Conservation (phyloP, 1,140 invertebrate genomes). For the Dendrolimus kikuchii region DNA sequence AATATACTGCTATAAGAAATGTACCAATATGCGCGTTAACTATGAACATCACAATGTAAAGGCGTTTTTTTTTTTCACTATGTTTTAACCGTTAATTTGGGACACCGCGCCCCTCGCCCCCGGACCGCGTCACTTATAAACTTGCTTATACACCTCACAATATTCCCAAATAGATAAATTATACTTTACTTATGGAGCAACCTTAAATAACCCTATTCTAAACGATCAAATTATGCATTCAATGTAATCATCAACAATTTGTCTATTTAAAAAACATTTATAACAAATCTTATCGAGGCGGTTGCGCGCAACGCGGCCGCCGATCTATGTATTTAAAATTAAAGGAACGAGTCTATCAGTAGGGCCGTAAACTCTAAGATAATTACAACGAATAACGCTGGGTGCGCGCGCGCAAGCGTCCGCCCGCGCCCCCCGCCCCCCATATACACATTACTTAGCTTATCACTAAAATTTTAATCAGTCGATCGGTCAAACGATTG, state of each 20-base stretch:
- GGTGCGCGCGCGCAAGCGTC: conserved; percentile 26
- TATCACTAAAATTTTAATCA: conserved; percentile 72
- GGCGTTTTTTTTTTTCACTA: conserved; percentile 43
- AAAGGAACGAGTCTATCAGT: conserved; percentile 46
- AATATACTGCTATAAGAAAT: conserved; percentile 59
- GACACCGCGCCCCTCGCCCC: conserved; percentile 50
- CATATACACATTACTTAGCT: conserved; percentile 60
- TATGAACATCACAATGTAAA: conserved; percentile 68
- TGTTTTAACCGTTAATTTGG: conserved; percentile 54
- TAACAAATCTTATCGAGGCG: conserved; percentile 53
- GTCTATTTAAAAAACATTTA: conserved; percentile 62
- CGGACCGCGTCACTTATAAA: conserved; percentile 55
- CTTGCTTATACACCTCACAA: conserved; percentile 52
- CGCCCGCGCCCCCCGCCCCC: conserved; percentile 25
- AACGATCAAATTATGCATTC: conserved; percentile 66
- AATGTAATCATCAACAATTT: conserved; percentile 62
- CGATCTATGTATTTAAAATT: conserved; percentile 37
- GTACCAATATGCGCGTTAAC: conserved; percentile 58
- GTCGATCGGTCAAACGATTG: conserved; percentile 71
- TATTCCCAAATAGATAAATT: conserved; percentile 63
- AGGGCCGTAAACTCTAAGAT: conserved; percentile 44
- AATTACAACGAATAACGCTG: conserved; percentile 42
- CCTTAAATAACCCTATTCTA: conserved; percentile 70
- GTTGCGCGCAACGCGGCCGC: conserved; percentile 17
- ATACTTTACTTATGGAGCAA: conserved; percentile 68